Evolutionary conservation across 1,140 invertebrate genomes (phyloP), one percentile per base, ranked within the genome.

Genomic region (Drosophila simulans): DNA sequence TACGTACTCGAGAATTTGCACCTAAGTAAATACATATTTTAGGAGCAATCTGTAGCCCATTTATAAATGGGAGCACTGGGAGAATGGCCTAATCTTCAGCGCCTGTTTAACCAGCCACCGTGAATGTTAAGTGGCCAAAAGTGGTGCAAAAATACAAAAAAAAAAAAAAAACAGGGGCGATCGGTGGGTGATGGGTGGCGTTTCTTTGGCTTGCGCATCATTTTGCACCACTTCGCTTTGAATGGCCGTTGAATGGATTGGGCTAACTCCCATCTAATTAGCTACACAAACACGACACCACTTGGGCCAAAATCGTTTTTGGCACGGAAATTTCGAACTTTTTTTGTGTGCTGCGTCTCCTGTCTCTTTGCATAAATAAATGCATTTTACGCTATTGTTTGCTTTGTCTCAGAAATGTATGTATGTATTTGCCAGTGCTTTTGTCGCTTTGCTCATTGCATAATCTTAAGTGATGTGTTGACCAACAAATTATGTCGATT

Each of bases 331-430:
- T 75, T 77, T 56, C 64, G 66, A 39, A 13, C 25, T 69, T 66
- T 37, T 45, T 34, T 64, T 51, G 20, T 51, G 25, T 51, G 48
- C 31, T 15, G 37, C 60, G 64, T 51, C 59, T 35, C 25, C 42
- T 27, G 49, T 45, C 49, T 66, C 66, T 80, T 88, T 89, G 77
- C 83, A 88, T 79, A 83, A 77, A 89, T 88, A 80, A 77, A 88
- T 89, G 84, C 80, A 88, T 68, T 83, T 82, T 54, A 55, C 46
- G 65, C 51, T 56, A 69, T 70, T 70, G 66, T 69, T 69, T 70
- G 66, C 45, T 56, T 70, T 70, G 66, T 70, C 56, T 70, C 64
- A 15, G 66, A 70, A 57, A 70, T 70, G 69, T 70, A 70, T 70
- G 69, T 70, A 70, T 73, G 66, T 72, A 72, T 81, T 82, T 62